phyloP scores from a whole-genome alignment of 2,888 invertebrate species.

The Muschampia staudingeri region DNA sequence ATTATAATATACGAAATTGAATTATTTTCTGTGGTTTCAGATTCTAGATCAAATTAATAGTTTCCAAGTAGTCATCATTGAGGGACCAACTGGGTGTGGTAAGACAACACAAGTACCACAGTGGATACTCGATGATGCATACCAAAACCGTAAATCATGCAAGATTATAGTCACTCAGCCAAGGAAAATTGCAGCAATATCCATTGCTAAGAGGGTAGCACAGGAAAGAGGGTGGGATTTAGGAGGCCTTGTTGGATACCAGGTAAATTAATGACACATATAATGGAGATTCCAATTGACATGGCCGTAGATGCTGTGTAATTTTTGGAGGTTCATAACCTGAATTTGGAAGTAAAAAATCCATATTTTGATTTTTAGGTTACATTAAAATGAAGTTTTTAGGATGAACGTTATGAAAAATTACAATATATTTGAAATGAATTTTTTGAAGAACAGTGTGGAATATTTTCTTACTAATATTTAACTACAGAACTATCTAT shows the following conservation, averaged over 20 bases:
- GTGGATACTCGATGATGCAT: slow-evolving; percentile 96
- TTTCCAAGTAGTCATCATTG: slow-evolving; percentile 95
- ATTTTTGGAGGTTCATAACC: too few relatives aligned
- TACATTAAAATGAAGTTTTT: too few relatives aligned
- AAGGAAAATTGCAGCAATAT: slow-evolving; percentile 97
- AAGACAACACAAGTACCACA: slow-evolving; percentile 98
- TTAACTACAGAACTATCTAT: too few relatives aligned
- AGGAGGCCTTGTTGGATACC: slow-evolving; percentile 97
- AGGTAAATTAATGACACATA: slow-evolving; percentile 89
- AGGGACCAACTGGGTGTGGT: slow-evolving; percentile 99
- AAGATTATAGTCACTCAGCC: slow-evolving; percentile 99
- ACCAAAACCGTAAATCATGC: slow-evolving; percentile 92
- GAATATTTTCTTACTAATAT: too few relatives aligned
- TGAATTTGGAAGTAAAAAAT: too few relatives aligned
- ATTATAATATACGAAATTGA: too few relatives aligned
- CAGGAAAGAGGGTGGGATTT: slow-evolving; percentile 96
- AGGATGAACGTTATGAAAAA: too few relatives aligned
- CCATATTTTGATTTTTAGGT: too few relatives aligned
- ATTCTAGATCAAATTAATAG: slow-evolving; percentile 93
- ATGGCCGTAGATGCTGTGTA: too few relatives aligned
- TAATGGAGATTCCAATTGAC: too few relatives aligned
- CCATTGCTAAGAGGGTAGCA: slow-evolving; percentile 96
- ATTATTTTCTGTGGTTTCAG: slow-evolving; percentile 75
- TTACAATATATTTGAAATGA: too few relatives aligned
- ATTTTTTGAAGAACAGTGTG: too few relatives aligned